Percentiles rank a stretch among this genome's conserved stretches.
Conservation (phyloP, 2,888 invertebrate genomes). For the Phorcus lineatus region DNA sequence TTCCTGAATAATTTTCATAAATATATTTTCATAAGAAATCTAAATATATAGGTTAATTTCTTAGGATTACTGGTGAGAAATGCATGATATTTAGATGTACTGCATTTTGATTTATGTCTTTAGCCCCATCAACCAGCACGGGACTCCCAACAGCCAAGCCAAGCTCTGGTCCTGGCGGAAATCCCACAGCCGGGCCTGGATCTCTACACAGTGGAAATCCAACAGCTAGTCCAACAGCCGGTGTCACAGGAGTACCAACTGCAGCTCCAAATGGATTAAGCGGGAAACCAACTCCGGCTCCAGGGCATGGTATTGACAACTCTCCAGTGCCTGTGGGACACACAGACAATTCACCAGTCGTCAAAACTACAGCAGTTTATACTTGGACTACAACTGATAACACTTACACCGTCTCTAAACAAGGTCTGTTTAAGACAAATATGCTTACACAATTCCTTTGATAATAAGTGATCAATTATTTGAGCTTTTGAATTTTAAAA, state of each 20-base stretch:
- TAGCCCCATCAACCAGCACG: neutral
- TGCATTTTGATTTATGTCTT: too few species aligned
- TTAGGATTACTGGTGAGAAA: too few species aligned
- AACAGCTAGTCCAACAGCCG: constrained; percentile 37
- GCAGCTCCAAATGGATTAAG: neutral
- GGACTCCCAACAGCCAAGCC: neutral
- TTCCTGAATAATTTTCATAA: too few species aligned
- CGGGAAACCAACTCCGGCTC: neutral
- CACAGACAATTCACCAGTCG: neutral
- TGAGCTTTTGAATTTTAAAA: too few species aligned
- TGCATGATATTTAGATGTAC: too few species aligned
- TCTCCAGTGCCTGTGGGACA: neutral
- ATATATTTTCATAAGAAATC: too few species aligned
- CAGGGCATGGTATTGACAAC: neutral
- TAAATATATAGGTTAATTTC: too few species aligned
- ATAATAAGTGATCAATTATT: too few species aligned
- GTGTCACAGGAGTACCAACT: neutral
- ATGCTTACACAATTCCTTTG: too few species aligned
- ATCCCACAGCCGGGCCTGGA: constrained; percentile 42
- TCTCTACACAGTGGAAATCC: neutral
- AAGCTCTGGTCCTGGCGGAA: constrained; percentile 14
- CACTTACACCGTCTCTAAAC: neutral
- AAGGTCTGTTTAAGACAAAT: neutral
- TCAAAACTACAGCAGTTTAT: neutral
- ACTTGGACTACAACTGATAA: neutral